Conservation (phyloP, 2,113 vertebrate genomes). For the Boulengeromyrus knoepffleri region DNA sequence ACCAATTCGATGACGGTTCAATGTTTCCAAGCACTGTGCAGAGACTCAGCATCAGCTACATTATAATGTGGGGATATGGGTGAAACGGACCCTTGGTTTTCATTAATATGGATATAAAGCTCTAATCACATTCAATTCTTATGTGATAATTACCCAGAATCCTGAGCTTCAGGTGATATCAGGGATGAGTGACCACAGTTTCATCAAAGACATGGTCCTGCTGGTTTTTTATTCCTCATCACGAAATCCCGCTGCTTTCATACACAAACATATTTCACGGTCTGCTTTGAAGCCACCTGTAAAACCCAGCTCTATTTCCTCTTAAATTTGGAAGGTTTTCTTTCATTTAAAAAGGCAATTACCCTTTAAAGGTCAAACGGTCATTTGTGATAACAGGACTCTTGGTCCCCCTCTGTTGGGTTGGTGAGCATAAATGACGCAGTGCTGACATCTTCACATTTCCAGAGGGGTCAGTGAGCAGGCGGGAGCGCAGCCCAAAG, state of each 20-base stretch:
- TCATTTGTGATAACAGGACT: slow-evolving; percentile 49
- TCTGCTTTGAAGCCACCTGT: slow-evolving; percentile 51
- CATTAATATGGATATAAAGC: not conserved
- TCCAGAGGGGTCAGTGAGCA: slow-evolving; percentile 15
- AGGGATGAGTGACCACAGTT: not conserved
- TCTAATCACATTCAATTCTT: not conserved
- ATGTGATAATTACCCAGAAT: not conserved
- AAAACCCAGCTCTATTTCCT: slow-evolving; percentile 45
- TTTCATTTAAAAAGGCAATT: slow-evolving; percentile 60
- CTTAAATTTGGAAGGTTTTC: slow-evolving; percentile 45
- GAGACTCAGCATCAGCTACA: not conserved
- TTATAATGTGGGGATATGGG: not conserved
- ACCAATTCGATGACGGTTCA: not conserved
- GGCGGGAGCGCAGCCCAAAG: slow-evolving; percentile 4
- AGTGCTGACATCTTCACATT: slow-evolving; percentile 21
- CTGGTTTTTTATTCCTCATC: not conserved
- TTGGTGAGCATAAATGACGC: slow-evolving; percentile 50
- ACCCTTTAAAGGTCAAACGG: slow-evolving; percentile 65
- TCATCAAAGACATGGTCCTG: not conserved
- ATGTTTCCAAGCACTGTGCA: not conserved
- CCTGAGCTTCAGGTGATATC: not conserved
- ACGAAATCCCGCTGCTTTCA: slow-evolving; percentile 12
- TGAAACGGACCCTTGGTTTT: not conserved
- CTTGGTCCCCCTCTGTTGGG: slow-evolving; percentile 25
- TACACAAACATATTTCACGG: slow-evolving; percentile 52